Evolutionary conservation across 1,140 invertebrate genomes (phyloP).

Genomic region (Amyelois transitella): DNA sequence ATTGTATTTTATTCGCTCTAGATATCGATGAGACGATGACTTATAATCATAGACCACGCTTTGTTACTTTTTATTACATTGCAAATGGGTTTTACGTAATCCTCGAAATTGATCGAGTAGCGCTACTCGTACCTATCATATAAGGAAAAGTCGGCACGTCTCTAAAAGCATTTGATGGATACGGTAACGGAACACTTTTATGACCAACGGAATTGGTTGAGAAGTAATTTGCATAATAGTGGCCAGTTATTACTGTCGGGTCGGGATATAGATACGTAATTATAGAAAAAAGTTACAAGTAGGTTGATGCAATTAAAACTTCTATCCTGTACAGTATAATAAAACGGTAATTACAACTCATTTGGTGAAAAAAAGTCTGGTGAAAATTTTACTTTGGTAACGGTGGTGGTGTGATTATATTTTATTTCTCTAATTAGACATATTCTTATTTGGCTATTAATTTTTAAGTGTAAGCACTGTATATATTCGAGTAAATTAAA

Average conservation of each 20-base stretch:
- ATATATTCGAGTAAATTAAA: no score
- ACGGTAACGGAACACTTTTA: background rate
- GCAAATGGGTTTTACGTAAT: background rate
- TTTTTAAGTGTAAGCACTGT: no score
- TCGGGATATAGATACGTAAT: no score
- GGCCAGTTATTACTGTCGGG: background rate
- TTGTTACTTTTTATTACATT: background rate
- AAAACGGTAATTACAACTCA: background rate
- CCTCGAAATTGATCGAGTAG: background rate
- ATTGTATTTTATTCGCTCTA: background rate
- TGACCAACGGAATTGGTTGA: background rate
- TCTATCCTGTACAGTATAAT: background rate
- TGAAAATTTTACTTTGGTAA: background rate
- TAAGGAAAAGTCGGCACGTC: background rate
- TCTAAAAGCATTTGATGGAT: background rate
- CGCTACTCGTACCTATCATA: background rate
- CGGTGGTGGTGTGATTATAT: background rate
- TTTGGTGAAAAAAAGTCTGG: background rate
- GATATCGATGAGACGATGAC: background rate
- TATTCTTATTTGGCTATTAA: no score
- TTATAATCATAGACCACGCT: background rate
- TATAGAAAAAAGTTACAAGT: background rate
- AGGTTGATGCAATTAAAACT: background rate
- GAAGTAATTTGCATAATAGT: background rate
- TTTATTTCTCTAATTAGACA: background rate